Conservation (phyloP, 2,888 invertebrate genomes). For the Pheosia gnoma region DNA sequence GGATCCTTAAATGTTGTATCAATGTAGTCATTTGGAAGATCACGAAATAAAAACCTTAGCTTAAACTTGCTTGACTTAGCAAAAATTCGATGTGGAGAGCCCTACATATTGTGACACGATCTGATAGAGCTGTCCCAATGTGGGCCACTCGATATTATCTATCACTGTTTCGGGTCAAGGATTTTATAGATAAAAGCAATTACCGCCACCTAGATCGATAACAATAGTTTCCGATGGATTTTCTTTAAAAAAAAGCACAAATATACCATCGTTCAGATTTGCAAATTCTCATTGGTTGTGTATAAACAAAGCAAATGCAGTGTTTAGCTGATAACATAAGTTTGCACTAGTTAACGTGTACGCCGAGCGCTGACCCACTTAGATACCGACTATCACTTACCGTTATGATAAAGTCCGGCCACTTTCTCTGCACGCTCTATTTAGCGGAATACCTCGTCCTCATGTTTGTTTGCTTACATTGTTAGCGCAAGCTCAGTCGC, state of each 20-base stretch:
- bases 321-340: slow-evolving; percentile 59
- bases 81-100: not conserved
- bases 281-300: slow-evolving; percentile 39
- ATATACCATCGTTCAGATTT: slow-evolving; percentile 29
- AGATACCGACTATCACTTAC: slow-evolving; percentile 72
- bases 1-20: no score
- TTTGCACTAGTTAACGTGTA: slow-evolving; percentile 61
- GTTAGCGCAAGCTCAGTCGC: slow-evolving; percentile 16
- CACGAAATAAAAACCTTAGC: no score
- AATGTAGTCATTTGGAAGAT: no score
- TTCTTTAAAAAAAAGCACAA: slow-evolving; percentile 10
- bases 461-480: slow-evolving; percentile 36
- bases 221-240: slow-evolving; percentile 16
- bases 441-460: slow-evolving; percentile 44
- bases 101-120: slow-evolving; percentile 1
- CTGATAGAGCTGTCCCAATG: slow-evolving; percentile 16
- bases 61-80: no score
- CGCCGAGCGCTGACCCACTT: slow-evolving; percentile 67
- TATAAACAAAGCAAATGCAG: slow-evolving; percentile 49
- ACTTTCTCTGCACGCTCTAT: slow-evolving; percentile 71
- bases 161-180: slow-evolving; percentile 47
- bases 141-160: slow-evolving; percentile 34
- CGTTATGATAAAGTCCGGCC: slow-evolving; percentile 62
- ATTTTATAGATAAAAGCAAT: slow-evolving; percentile 37
- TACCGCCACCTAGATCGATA: slow-evolving; percentile 20